Percentiles rank a stretch among this genome's conserved stretches.
phyloP scores from a whole-genome alignment of 2,888 invertebrate species.

The Dione vanillae region DNA sequence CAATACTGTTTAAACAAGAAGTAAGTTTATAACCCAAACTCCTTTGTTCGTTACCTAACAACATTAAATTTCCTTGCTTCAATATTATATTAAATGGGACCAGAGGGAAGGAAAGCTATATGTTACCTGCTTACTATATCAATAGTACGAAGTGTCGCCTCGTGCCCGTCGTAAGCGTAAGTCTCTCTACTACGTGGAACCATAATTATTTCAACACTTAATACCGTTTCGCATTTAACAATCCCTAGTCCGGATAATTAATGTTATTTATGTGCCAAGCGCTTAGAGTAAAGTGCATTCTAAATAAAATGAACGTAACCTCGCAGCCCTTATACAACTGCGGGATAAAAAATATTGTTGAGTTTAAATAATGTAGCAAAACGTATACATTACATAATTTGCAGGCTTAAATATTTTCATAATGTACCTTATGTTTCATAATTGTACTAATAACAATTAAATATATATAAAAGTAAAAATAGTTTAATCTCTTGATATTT shows the following conservation, averaged over 20 bases:
- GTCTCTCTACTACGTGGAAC: slow-evolving; percentile 29
- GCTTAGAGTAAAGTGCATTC: slow-evolving; percentile 30
- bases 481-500: not conserved
- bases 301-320: slow-evolving; percentile 23
- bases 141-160: slow-evolving; percentile 32
- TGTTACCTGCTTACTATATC: slow-evolving; percentile 35
- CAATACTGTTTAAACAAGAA: slow-evolving; percentile 42
- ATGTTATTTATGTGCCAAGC: slow-evolving; percentile 26
- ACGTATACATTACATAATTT: not conserved
- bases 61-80: slow-evolving; percentile 33
- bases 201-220: slow-evolving; percentile 57
- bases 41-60: slow-evolving; percentile 32
- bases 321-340: slow-evolving; percentile 16
- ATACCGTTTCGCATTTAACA: slow-evolving; percentile 39
- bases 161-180: slow-evolving; percentile 21
- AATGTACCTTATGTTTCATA: not conserved
- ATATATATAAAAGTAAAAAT: not conserved
- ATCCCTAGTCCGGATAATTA: slow-evolving; percentile 23
- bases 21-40: slow-evolving; percentile 15
- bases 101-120: slow-evolving; percentile 30
- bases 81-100: slow-evolving; percentile 38
- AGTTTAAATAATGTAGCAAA: not conserved
- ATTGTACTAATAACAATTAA: not conserved
- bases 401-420: no score
- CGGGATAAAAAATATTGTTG: slow-evolving; percentile 5